Percentiles rank a stretch among this genome's conserved stretches.
phyloP scores from a whole-genome alignment of 2,888 invertebrate species.

The Callinectes sapidus region DNA sequence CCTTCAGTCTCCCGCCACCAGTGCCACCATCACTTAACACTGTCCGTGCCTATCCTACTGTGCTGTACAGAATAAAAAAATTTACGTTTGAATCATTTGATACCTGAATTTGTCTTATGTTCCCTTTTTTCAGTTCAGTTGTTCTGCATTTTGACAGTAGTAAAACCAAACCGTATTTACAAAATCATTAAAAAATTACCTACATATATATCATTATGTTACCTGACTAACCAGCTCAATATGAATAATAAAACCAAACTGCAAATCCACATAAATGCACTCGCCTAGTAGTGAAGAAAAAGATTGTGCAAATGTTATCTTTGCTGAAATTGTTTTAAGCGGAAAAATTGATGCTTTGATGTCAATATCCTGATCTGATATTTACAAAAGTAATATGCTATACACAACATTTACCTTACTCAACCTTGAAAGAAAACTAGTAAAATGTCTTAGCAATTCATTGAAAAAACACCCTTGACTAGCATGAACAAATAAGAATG shows the following conservation, averaged over 20 bases:
- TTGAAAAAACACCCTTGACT: not conserved
- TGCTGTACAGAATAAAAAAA: not conserved
- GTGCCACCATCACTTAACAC: not conserved
- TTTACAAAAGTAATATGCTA: not conserved
- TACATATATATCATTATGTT: not conserved
- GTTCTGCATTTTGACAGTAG: not conserved
- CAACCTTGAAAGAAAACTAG: not conserved
- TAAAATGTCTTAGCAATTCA: not conserved
- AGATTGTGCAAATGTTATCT: not conserved
- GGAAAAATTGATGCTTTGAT: not conserved
- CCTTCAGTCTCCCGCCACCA: not conserved
- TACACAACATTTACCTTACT: not conserved
- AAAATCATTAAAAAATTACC: not conserved
- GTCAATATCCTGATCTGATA: not conserved
- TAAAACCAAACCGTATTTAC: not conserved
- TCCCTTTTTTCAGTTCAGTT: not conserved
- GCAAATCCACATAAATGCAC: not conserved
- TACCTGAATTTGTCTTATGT: not conserved
- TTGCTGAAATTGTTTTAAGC: not conserved
- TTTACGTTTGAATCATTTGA: not conserved
- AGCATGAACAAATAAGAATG: not conserved
- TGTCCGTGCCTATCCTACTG: not conserved
- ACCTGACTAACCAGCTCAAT: not conserved
- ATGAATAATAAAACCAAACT: not conserved
- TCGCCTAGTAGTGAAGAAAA: no score